A percentile compares a stretch with the other conserved stretches of the same genome.
Evolutionary conservation across 2,888 invertebrate genomes (phyloP).

Genomic region (Amphimallon solstitiale): DNA sequence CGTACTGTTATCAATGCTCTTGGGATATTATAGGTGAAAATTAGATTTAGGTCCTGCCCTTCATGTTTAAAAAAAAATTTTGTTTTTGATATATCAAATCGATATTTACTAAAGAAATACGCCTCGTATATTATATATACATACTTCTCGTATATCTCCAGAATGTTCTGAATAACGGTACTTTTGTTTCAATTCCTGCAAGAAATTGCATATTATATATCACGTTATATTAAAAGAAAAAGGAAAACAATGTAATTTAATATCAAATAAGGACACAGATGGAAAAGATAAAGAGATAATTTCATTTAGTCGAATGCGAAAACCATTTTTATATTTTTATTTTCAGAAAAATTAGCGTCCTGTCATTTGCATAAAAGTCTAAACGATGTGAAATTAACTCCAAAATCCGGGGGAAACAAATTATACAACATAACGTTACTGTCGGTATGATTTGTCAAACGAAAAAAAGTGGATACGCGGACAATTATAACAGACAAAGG

Average conservation of each 20-base stretch:
- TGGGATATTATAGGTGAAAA: too few relatives aligned
- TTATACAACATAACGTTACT: conserved; percentile 18
- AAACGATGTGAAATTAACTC: conserved; percentile 31
- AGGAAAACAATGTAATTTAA: neutral
- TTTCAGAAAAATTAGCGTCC: conserved; percentile 19
- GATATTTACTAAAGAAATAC: too few relatives aligned
- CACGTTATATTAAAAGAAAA: neutral
- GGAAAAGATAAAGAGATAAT: neutral
- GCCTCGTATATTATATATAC: too few relatives aligned
- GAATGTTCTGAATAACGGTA: too few relatives aligned
- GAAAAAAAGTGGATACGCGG: conserved; percentile 21
- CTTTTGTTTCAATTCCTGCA: too few relatives aligned
- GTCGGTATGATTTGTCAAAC: conserved; percentile 26
- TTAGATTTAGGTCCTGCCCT: too few relatives aligned
- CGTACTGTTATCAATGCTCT: too few relatives aligned
- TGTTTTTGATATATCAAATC: too few relatives aligned
- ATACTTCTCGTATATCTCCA: too few relatives aligned
- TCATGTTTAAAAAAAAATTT: too few relatives aligned
- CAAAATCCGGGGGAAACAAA: conserved; percentile 15
- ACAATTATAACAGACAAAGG: conserved; percentile 32
- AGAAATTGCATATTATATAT: too few relatives aligned
- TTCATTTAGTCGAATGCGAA: neutral
- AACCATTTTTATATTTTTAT: neutral
- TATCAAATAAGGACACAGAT: too few relatives aligned
- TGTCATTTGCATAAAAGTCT: conserved; percentile 23